Evolutionary conservation across 1,140 invertebrate genomes (phyloP), one percentile per base, ranked within the genome.

Genomic region (Drosophila rufa): DNA sequence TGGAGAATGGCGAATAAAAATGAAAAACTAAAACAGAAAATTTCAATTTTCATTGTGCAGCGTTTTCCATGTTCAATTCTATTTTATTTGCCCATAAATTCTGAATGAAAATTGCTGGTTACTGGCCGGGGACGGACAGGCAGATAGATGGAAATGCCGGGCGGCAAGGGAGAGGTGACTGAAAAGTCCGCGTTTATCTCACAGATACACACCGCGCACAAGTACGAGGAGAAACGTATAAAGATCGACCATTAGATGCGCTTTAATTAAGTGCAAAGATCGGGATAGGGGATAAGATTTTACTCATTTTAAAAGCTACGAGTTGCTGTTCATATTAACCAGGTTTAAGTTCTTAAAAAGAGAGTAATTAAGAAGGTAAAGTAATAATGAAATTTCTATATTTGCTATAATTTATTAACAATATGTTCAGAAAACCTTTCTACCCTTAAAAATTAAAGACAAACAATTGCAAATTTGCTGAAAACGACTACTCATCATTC

Each of bases 41-140:
- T 84, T 78, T 84, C 73, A 87, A 90, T 90, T 90, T 78, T 78
- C 68, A 78, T 80, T 87, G 75, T 78, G 66, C 65, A 67, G 40
- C 58, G 51, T 75, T 84, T 84, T 87, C 50, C 81, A 84, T 80
- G 66, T 84, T 71, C 77, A 81, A 81, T 84, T 90, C 85, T 90
- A 81, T 89, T 89, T 75, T 68, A 80, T 78, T 89, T 75, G 80
- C 59, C 48, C 69, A 83, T 90, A 90, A 89, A 90, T 81, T 81
- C 74, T 80, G 84, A 81, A 89, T 90, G 85, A 90, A 89, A 90
- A 90, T 89, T 90, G 78, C 84, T 75, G 56, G 74, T 75, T 79
- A 80, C 71, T 82, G 71, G 4, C 46, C 30, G 8, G n/a, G 19
- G 55, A 46, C 42, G 51, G 38, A 61, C 43, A 36, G 33, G 33